Conservation (phyloP, 2,113 vertebrate species). For the Egretta garzetta region DNA sequence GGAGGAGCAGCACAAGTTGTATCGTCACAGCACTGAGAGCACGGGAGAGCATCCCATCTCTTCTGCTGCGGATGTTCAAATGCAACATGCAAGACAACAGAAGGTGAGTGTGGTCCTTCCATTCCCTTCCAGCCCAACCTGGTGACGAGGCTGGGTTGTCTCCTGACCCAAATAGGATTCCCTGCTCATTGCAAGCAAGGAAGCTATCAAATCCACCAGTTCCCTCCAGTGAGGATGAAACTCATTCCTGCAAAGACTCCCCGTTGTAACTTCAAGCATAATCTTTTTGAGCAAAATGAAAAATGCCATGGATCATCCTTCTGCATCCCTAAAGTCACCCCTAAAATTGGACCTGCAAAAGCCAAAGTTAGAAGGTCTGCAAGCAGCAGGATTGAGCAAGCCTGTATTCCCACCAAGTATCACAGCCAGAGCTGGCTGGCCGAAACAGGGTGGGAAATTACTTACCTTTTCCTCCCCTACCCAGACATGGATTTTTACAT, state of each 20-base stretch:
- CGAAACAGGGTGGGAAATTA: background rate
- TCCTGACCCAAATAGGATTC: background rate
- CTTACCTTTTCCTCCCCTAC: background rate
- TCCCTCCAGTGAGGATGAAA: background rate
- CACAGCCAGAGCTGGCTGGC: background rate
- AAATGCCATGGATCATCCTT: accelerated
- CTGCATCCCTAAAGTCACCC: background rate
- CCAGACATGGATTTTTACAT: background rate
- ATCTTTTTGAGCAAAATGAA: background rate
- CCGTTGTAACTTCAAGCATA: background rate
- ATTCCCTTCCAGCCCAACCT: background rate
- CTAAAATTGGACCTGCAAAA: background rate
- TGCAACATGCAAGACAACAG: accelerated
- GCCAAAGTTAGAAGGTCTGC: background rate
- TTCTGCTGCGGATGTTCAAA: background rate
- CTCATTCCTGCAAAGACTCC: background rate
- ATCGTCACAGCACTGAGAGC: background rate
- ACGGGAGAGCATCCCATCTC: accelerated
- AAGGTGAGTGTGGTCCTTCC: background rate
- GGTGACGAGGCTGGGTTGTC: background rate
- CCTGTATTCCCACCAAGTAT: background rate
- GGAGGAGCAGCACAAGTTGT: background rate
- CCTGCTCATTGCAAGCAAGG: background rate
- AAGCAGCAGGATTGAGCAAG: background rate
- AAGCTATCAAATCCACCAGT: background rate